Base-by-base conservation (phyloP, 2,888 invertebrate genomes). In the Drosophila cracens region DNA sequence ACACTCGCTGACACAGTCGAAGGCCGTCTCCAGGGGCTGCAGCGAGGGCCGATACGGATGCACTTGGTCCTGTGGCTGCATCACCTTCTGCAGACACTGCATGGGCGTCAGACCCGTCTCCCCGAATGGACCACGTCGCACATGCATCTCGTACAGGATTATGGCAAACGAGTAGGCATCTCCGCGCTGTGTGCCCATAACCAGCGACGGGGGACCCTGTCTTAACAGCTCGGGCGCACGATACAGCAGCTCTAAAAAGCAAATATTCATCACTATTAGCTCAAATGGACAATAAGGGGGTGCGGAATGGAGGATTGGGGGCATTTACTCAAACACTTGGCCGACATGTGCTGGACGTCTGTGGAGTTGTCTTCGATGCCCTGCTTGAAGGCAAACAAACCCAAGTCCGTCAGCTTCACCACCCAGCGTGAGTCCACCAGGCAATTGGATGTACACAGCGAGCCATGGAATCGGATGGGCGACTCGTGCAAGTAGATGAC, bases 341-440 rank as follows among this genome's bases (percentile, higher is more conserved):
- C 94, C 34, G 92, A 79, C 91, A 93, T 92, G 70, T 91, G 92
- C 89, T 95, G 94, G 64, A 95, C 93, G 77, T 96, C 96, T 0
- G 94, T 93, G 33, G 95, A 94, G 51, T 95, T 95, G 80, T 96
- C 94, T 79, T 96, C 96, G 60, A 91, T 90, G 18, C 96, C 97
- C 79, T 95, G 95, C 88, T 97, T 96, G 92, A 98, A 98, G 91
- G 98, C 97, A 80, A 96, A 95, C 53, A 98, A 94, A 1, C 98
- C 98, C 91, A 98, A 98, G 94, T 98, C 98, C 1, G 98, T 95
- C 36, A 98, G 94, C 93, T 99, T 98, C 57, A 98, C 96, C 70
- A 98, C 98, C 98, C 98, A 98, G 36, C 98, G 95, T 33, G 98
- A 98, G 93, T 99, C 98, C 68, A 99, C 97, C 68, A 99, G 94